Percentiles rank a stretch among this genome's conserved stretches.
Evolutionary conservation across 2,888 invertebrate genomes (phyloP).

Genomic region (Chrysomela aeneicollis): DNA sequence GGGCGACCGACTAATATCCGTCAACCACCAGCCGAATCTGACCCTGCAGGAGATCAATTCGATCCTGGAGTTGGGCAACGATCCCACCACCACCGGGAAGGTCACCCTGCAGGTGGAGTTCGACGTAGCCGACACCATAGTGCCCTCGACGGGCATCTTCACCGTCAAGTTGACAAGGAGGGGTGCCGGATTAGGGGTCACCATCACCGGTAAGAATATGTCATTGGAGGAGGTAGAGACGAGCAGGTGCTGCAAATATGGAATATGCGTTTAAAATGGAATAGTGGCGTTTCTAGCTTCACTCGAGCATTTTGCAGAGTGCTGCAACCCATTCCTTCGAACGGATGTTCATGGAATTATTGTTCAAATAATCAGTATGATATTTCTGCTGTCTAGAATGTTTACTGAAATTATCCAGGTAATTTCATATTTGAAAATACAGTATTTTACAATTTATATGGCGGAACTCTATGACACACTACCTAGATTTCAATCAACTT

Average conservation of each 20-base stretch:
- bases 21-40: slow-evolving; percentile 80
- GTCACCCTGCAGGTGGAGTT: slow-evolving; percentile 86
- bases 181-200: slow-evolving; percentile 83
- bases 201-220: slow-evolving; percentile 74
- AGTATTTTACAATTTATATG: no score
- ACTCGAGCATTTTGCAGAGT: no score
- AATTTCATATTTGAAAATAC: no score
- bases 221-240: not conserved
- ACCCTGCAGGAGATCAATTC: slow-evolving; percentile 68
- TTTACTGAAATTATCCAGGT: no score
- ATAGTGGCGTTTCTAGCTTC: no score
- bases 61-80: slow-evolving; percentile 61
- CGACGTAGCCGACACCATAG: slow-evolving; percentile 90
- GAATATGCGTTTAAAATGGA: no score
- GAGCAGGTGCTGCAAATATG: not conserved
- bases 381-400: no score
- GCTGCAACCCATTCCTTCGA: no score
- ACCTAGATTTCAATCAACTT: no score
- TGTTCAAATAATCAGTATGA: no score
- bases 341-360: no score
- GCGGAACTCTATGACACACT: no score
- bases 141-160: slow-evolving; percentile 90
- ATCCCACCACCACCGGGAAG: slow-evolving; percentile 68
- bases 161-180: slow-evolving; percentile 84
- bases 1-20: slow-evolving; percentile 84